Evolutionary conservation across 2,113 vertebrate genomes (phyloP), one percentile per base, ranked within the genome.

Genomic region (Guaruba guarouba): DNA sequence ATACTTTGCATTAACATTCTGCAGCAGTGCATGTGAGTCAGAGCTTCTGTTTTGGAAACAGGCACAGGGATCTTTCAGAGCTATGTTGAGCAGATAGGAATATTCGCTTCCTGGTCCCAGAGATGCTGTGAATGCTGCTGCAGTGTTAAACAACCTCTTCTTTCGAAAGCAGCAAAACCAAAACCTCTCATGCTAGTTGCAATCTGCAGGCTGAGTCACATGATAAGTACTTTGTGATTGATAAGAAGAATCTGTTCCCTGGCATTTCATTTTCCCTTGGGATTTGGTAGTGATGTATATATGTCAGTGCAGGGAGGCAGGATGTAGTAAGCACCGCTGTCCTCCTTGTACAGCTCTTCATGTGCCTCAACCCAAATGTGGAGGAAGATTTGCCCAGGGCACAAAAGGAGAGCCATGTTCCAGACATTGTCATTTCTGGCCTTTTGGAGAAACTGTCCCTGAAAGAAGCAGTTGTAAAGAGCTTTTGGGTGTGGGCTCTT

Each of bases 101-200:
- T 62, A 51, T 25, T 51, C 8, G 49, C 66, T 80, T 23, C 71
- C 49, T 84, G 55, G 48, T 80, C 22, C 52, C 75, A 83, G 92
- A 89, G 79, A 63, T 94, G 69, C 76, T 95, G 52, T 79, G 75
- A 89, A 83, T 90, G 85, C 87, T 88, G 39, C 54, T 95, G 81
- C 64, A 91, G 76, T 74, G 70, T 91, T 93, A 78, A 92, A 95
- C 88, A 88, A 96, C 88, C 77, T 91, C 55, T 92, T 95, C 61
- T 88, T 94, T 96, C 88, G 90, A 88, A 96, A 93, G 61, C 68
- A 90, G 88, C 55, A 55, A 77, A 91, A 85, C 2, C 82, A 90
- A 95, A 91, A 22, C 31, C 67, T 37, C 70, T 86, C 74, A 48
- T 12, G 57, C 91, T 76, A 73, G 90, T 91, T 1, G 17, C 93